phyloP scores from a whole-genome alignment of 2,888 invertebrate genomes.

The Synergus laeviventris region DNA sequence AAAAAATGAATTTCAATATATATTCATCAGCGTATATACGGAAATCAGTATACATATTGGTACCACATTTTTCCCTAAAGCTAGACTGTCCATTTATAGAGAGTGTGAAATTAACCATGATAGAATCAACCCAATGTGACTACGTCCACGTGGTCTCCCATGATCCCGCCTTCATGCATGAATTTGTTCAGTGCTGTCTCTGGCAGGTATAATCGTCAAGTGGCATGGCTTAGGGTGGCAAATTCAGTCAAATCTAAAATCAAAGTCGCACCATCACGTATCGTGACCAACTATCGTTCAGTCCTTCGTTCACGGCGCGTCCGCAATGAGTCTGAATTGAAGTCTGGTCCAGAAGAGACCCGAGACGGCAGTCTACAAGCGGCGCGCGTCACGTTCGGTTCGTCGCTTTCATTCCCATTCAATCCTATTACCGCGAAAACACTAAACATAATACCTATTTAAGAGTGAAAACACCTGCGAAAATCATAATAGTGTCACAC shows the following conservation, averaged over 20 bases:
- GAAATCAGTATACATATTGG: too few species aligned
- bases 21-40: too few species aligned
- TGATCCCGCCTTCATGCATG: background rate
- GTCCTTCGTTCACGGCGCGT: conserved; percentile 45
- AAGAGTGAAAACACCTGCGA: background rate
- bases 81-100: too few species aligned
- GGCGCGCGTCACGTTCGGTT: conserved; percentile 68
- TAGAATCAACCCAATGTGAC: background rate
- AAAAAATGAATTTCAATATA: background rate
- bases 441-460: background rate
- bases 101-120: background rate
- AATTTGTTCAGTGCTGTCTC: background rate
- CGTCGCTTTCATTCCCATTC: conserved; percentile 50
- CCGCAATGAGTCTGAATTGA: conserved; percentile 47
- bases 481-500: background rate
- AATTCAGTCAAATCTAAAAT: background rate
- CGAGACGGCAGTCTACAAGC: conserved; percentile 64
- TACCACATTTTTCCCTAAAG: too few species aligned
- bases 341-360: conserved; percentile 52
- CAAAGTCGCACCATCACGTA: conserved; percentile 2
- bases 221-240: background rate
- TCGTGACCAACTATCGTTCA: background rate
- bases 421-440: background rate
- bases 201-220: background rate
- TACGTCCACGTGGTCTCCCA: background rate